These are phyloP conservation scores for Melanargia galathea DNA, from an alignment of 2,888 invertebrate species.

Conservation along the genomic window DNA sequence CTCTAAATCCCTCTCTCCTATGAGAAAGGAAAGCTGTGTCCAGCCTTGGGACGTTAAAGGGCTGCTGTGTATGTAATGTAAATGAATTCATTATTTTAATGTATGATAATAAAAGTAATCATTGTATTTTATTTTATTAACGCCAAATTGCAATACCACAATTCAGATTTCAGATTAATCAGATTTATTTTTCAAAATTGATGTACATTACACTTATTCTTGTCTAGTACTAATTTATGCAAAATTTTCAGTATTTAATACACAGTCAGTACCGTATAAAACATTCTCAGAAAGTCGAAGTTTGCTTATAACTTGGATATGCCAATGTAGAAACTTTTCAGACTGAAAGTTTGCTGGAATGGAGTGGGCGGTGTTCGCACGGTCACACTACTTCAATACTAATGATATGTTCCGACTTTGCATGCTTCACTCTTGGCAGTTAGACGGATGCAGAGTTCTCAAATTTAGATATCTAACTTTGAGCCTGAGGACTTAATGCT, in stretches of 20 bases:
- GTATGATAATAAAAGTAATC: no score
- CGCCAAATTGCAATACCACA: no score
- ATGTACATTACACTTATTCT: no score
- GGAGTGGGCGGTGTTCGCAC: constrained; percentile 33
- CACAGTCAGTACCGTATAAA: constrained; percentile 24
- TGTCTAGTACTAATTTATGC: background rate
- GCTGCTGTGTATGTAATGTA: no score
- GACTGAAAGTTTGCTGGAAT: constrained; percentile 40
- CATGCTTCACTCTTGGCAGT: constrained; percentile 1
- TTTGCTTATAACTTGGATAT: constrained; percentile 43
- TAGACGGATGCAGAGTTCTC: background rate
- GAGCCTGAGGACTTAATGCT: background rate
- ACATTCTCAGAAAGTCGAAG: constrained; percentile 28
- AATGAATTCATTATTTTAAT: no score
- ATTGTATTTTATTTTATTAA: no score
- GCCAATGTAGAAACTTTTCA: constrained; percentile 47
- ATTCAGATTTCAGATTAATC: no score
- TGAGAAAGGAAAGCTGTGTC: no score
- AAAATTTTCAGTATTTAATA: background rate
- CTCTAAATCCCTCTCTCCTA: no score
- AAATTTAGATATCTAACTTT: background rate
- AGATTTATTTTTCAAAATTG: no score
- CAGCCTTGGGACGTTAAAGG: no score
- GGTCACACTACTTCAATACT: constrained; percentile 17
- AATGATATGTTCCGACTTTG: constrained; percentile 7